A percentile compares a stretch with the other conserved stretches of the same genome.
Conservation (phyloP, 2,888 invertebrate genomes). For the Zaprionus lineosus region DNA sequence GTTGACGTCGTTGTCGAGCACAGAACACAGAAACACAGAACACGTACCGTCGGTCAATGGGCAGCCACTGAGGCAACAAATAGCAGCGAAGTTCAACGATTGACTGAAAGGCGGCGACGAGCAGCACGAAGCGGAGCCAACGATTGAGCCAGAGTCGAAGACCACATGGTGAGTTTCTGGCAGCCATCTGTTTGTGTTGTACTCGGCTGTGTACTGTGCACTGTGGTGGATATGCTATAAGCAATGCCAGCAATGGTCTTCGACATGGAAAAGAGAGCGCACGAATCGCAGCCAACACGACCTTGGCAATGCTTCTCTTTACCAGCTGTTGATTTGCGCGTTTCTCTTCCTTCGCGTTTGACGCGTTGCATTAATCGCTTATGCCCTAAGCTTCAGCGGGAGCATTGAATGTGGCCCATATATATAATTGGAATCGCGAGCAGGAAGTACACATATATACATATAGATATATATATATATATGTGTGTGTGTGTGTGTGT, state of each 20-base stretch:
- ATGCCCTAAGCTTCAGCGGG: conserved; percentile 12
- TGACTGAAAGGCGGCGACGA: conserved; percentile 56
- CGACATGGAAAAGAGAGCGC: not conserved
- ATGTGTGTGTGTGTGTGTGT: not conserved
- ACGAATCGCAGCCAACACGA: conserved; percentile 1
- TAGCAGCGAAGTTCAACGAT: conserved; percentile 66
- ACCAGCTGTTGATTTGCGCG: conserved; percentile 44
- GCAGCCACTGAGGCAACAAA: conserved; percentile 46
- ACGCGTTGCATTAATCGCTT: conserved; percentile 30
- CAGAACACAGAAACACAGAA: too few relatives aligned
- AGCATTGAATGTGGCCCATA: conserved; percentile 24
- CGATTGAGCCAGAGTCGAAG: not conserved
- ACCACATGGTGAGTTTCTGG: conserved; percentile 36
- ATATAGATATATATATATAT: not conserved
- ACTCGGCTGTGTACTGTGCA: conserved; percentile 30
- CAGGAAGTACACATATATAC: conserved; percentile 2
- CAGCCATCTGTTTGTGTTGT: not conserved
- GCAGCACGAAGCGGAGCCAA: not conserved
- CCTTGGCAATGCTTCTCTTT: conserved; percentile 32
- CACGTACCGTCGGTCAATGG: conserved; percentile 34
- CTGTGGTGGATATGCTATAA: too few relatives aligned
- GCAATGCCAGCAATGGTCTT: too few relatives aligned
- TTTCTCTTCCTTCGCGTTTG: conserved; percentile 13
- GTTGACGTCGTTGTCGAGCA: too few relatives aligned
- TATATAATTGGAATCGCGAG: conserved; percentile 45